Base-by-base conservation (phyloP, 2,888 invertebrate species). In the Alentia gelatinosa region DNA sequence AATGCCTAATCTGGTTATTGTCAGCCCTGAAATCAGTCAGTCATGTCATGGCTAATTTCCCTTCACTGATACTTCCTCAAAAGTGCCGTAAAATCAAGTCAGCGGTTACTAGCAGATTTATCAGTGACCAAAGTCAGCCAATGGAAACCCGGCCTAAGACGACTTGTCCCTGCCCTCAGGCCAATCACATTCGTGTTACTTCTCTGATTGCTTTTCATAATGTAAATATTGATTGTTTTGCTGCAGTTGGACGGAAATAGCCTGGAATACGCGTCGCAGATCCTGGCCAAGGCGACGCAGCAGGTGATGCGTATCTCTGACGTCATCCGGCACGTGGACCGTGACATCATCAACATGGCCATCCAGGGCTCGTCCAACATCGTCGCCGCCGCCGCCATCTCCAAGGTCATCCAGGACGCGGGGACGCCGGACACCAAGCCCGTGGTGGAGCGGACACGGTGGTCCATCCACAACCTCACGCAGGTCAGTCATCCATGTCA, bases 171-270 rank as follows among this genome's bases (percentile, higher is more conserved):
- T n/a, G n/a, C n/a, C n/a, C n/a, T n/a, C n/a, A n/a, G n/a, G n/a
- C n/a, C n/a, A n/a, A n/a, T n/a, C n/a, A n/a, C n/a, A n/a, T n/a
- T n/a, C n/a, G n/a, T n/a, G n/a, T 56, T 1, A 56, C 19, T 56
- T 56, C 23, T n/a, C n/a, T 56, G 56, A 56, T 56, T n/a, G 23
- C 56, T 56, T 56, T 56, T 56, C 56, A 56, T 56, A n/a, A 56
- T 56, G 56, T 56, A 56, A 56, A 9, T 4, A 1, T 56, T n/a
- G 3, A 19, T n/a, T 56, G 5, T 56, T 37, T 68, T 68, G 30
- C 93, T 93, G 79, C 93, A 94, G 94, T 91, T 94, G 89, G 93
- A 91, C 40, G 86, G 89, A 23, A 90, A 89, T 35, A 91, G 93
- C 15, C 83, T 94, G 89, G 91, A 92, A 39, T 63, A 92, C 37